Conservation (phyloP, 2,113 vertebrate genomes). For the Cnemophilus loriae region DNA sequence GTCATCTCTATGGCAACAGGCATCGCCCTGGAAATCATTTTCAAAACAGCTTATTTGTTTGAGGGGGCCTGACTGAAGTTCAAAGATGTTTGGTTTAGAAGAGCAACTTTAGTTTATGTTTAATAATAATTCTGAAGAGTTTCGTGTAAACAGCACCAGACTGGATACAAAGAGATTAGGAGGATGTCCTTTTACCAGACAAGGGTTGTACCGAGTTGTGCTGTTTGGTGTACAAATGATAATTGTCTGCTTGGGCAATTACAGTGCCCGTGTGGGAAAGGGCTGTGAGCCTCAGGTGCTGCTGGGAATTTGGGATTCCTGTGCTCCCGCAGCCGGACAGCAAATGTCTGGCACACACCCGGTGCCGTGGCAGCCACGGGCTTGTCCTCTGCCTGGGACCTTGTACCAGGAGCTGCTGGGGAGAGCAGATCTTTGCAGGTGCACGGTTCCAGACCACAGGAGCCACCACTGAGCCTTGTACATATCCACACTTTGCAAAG, state of each 20-base stretch:
- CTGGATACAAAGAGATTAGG: conserved; percentile 38
- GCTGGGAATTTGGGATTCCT: not conserved
- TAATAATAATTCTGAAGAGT: conserved; percentile 80
- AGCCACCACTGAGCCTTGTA: not conserved
- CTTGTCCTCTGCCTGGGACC: fast-evolving
- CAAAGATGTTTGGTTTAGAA: conserved; percentile 81
- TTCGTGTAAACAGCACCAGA: conserved; percentile 63
- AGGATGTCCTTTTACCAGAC: not conserved
- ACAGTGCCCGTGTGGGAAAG: not conserved
- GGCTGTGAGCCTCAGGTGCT: not conserved
- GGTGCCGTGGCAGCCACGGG: fast-evolving
- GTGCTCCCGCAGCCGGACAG: not conserved
- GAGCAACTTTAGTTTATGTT: conserved; percentile 77
- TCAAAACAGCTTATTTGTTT: conserved; percentile 83
- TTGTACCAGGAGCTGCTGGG: fast-evolving
- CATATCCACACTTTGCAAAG: fast-evolving
- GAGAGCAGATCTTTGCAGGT: not conserved
- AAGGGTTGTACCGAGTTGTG: not conserved
- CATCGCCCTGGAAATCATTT: conserved; percentile 85
- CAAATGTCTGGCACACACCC: not conserved
- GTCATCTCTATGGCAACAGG: conserved; percentile 90
- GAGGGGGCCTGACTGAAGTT: conserved; percentile 71
- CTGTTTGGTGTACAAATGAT: not conserved
- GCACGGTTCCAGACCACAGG: not conserved
- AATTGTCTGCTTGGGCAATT: not conserved